Base-by-base conservation (phyloP, 2,888 invertebrate genomes). In the Hypolimnas misippus region DNA sequence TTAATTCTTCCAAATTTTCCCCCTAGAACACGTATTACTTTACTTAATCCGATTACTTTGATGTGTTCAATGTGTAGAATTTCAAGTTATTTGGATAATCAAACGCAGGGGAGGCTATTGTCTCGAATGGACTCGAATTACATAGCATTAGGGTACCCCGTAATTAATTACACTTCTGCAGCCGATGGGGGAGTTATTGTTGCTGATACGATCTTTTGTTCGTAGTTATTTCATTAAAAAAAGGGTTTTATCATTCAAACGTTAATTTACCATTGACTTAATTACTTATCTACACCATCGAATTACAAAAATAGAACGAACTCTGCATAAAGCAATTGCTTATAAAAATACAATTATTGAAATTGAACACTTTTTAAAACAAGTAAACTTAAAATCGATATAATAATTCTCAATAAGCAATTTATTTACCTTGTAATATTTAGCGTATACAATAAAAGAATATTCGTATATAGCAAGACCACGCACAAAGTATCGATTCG, bases 141-240 rank as follows among this genome's bases (percentile, higher is more conserved):
- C 50, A 58, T 60, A 57, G 72, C 76, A 62, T 77, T 73, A 75
- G 71, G 75, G 77, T 72, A 75, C 73, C 81, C 82, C 76, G 72
- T 86, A 87, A 87, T 88, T 87, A 88, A 88, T 88, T 84, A 83
- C 74, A 71, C 74, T 76, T 82, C 82, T 82, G 81, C 76, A 76
- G 74, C 75, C 73, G 71, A 74, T 76, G 72, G 57, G 53, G 51
- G 52, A 54, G 25, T 54, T 60, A 54, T 54, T 54, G 53, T 25
- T 8, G 31, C 31, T 53, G n/a, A 35, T 52, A 21, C 21, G 12
- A 33, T 52, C 42, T 58, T 16, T 54, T 60, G 46, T 54, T 38
- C 53, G 44, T 38, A 17, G 35, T 29, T 49, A 49, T 49, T 25
- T 1, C 25, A 19, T 52, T 52, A 19, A 35, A 46, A 49, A 29